Evolutionary conservation across 2,797 vertebrate genomes (phyloP), one percentile per base, ranked within the genome.

Genomic region (Aphelocoma californica): DNA sequence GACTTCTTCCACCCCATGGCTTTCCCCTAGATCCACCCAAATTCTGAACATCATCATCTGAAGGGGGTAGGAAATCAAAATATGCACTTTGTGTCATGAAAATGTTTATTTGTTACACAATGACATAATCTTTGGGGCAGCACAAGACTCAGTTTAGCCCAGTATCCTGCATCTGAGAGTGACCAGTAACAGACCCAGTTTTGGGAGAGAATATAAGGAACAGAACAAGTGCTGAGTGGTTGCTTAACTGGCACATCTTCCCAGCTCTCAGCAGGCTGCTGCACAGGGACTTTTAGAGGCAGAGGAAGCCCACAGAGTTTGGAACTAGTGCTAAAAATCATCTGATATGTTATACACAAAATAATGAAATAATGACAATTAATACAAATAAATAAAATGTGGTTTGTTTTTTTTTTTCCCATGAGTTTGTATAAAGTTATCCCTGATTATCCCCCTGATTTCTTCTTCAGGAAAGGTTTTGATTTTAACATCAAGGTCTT

Each of bases 81-180:
- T 6, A 53, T 3, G 4, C 29, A 29, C 8, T 42, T 73, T 0
- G 0, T 61, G 17, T 56, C 48, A 31, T 25, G 18, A 28, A 82
- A 66, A 40, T 80, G 62, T 67, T 78, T 73, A 24, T 57, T 75
- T 79, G 24, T 70, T 66, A 12, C 50, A 72, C 7, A 70, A 32
- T 21, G 38, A 17, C 19, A 40, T 21, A 73, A 79, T 32, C 31
- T 47, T 72, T 53, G 70, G 5, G 21, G 8, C 29, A 69, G 54
- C 57, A 4, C 3, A 65, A 93, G 56, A 11, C 4, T 81, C 12
- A 18, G 47, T 75, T 91, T 69, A 81, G 8, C 19, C 29, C 26
- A 23, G 6, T 34, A n/a, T 75, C 19, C 58, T 95, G 9, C 47
- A 53, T 69, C 21, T 92, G 71, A 69, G 29, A 69, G 36, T 2